phyloP scores from a whole-genome alignment of 2,113 vertebrate genomes.

The Hemiprocne comata region DNA sequence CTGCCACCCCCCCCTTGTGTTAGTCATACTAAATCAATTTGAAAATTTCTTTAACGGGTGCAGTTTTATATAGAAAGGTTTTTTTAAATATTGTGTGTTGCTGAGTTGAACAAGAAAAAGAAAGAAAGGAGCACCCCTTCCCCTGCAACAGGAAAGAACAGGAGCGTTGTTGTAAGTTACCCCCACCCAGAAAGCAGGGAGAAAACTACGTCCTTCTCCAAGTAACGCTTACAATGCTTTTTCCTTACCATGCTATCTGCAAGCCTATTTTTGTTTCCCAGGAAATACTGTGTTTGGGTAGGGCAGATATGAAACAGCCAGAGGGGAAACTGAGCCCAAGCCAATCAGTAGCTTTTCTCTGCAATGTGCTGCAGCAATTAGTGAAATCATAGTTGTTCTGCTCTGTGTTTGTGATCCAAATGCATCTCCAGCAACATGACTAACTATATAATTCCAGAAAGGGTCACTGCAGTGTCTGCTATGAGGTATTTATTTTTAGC shows the following conservation, averaged over 20 bases:
- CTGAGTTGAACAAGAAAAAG: neutral
- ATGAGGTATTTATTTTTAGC: slow-evolving; percentile 32
- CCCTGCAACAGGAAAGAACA: neutral
- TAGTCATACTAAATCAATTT: slow-evolving; percentile 22
- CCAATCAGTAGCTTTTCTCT: neutral
- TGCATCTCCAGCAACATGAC: neutral
- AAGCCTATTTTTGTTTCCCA: slow-evolving; percentile 20
- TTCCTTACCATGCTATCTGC: neutral
- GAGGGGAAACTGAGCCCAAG: neutral
- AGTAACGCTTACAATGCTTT: neutral
- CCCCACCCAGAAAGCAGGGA: neutral
- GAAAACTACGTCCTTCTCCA: neutral
- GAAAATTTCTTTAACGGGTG: neutral
- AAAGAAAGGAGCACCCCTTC: neutral
- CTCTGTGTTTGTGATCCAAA: neutral
- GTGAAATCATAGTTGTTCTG: neutral
- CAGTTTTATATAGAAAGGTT: neutral
- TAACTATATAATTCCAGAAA: slow-evolving; percentile 28
- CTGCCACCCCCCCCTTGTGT: neutral
- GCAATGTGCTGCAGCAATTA: neutral
- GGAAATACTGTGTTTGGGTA: neutral
- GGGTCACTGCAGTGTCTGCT: slow-evolving; percentile 20
- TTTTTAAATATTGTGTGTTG: neutral
- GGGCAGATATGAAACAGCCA: neutral
- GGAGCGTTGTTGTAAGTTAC: neutral